phyloP scores from a whole-genome alignment of 2,113 vertebrate genomes.

The Isichthys henryi region DNA sequence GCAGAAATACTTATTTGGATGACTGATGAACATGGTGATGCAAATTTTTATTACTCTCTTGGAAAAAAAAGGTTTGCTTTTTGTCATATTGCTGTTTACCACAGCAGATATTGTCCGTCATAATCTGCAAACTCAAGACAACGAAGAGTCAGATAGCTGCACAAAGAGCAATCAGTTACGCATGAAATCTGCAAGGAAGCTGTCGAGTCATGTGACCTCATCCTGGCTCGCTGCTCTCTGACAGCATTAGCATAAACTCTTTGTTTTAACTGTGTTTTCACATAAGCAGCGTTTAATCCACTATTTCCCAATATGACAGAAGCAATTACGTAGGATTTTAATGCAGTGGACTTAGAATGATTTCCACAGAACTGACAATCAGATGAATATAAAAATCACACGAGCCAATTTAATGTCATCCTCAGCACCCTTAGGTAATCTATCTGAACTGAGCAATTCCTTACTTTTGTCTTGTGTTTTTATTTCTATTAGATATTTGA shows the following conservation, averaged over 20 bases:
- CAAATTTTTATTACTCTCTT: not conserved
- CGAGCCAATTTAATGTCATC: not conserved
- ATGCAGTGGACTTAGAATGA: not conserved
- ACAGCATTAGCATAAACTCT: not conserved
- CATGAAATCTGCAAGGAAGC: not conserved
- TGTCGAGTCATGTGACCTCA: not conserved
- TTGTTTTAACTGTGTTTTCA: not conserved
- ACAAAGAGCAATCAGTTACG: not conserved
- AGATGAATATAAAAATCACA: not conserved
- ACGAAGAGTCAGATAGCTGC: not conserved
- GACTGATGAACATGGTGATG: not conserved
- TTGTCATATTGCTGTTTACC: not conserved
- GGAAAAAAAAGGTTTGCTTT: not conserved
- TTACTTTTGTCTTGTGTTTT: not conserved
- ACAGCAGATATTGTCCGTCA: not conserved
- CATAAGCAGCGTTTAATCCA: not conserved
- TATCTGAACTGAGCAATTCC: not conserved
- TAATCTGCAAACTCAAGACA: not conserved
- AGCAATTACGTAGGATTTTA: not conserved
- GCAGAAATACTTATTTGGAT: not conserved
- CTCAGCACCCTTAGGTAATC: not conserved
- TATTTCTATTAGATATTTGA: not conserved
- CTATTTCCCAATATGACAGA: not conserved
- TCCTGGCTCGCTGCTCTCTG: not conserved
- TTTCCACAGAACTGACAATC: not conserved